phyloP scores from a whole-genome alignment of 1,140 invertebrate genomes.

The Nebria ingens region DNA sequence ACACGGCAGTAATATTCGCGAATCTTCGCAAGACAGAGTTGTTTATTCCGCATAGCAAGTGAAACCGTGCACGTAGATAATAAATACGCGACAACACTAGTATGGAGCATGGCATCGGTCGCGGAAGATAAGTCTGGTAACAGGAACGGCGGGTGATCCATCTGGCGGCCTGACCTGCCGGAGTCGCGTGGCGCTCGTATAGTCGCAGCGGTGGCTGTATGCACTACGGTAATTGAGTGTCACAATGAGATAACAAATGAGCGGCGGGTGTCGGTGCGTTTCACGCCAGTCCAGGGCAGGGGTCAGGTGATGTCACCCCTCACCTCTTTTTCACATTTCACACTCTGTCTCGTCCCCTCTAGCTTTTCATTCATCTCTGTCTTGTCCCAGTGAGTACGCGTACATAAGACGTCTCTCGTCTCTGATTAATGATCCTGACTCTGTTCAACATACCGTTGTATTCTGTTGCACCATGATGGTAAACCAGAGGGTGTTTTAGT shows the following conservation, averaged over 20 bases:
- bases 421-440: conserved; percentile 7
- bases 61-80: too few relatives aligned
- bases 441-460: neutral
- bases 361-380: too few relatives aligned
- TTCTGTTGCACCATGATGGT: neutral
- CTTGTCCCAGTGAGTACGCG: too few relatives aligned
- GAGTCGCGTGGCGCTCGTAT: neutral
- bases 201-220: neutral
- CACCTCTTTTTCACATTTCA: neutral
- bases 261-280: neutral
- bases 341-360: neutral
- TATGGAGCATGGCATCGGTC: neutral
- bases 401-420: too few relatives aligned
- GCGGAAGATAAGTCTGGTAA: neutral
- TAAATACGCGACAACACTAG: too few relatives aligned
- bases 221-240: conserved; percentile 9
- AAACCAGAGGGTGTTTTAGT: neutral
- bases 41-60: too few relatives aligned
- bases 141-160: neutral
- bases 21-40: too few relatives aligned
- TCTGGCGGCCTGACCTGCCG: too few relatives aligned
- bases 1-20: too few relatives aligned
- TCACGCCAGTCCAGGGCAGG: neutral
- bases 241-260: conserved; percentile 9
- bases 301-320: conserved; percentile 1